Conservation (phyloP, 2,888 invertebrate species). For the Tipula helvola region DNA sequence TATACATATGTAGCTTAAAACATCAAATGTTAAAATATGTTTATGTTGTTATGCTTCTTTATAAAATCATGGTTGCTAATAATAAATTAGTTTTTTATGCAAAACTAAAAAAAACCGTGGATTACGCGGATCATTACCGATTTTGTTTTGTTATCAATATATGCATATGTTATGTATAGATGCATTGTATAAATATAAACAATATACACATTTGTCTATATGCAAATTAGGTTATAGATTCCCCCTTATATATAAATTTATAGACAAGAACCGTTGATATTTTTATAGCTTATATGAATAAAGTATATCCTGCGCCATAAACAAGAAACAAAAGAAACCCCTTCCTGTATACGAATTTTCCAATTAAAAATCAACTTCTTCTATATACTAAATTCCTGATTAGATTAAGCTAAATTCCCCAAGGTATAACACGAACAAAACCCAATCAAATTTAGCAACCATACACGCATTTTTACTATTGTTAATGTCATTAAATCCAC, state of each 20-base stretch:
- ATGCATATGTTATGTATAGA: background rate
- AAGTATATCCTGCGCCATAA: background rate
- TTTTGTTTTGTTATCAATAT: slow-evolving; percentile 4
- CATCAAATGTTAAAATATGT: background rate
- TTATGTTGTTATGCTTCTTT: background rate
- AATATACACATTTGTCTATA: slow-evolving; percentile 4
- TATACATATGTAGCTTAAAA: no score
- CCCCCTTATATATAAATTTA: background rate
- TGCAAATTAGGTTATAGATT: background rate
- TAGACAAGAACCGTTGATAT: background rate
- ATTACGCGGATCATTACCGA: slow-evolving; percentile 4
- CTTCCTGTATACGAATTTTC: background rate
- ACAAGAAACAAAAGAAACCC: background rate
- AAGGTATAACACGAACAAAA: background rate
- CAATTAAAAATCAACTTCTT: background rate
- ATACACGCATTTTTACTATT: background rate
- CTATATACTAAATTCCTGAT: background rate
- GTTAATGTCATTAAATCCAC: no score
- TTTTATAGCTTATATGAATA: background rate
- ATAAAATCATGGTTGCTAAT: background rate
- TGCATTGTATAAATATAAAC: background rate
- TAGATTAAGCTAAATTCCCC: background rate
- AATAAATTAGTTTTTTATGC: background rate
- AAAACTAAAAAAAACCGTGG: background rate
- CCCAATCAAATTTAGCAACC: background rate